A percentile compares a stretch with the other conserved stretches of the same genome.
These are phyloP conservation scores for Eurois occulta DNA, from an alignment of 2,888 invertebrate genomes.

Conservation along the genomic window DNA sequence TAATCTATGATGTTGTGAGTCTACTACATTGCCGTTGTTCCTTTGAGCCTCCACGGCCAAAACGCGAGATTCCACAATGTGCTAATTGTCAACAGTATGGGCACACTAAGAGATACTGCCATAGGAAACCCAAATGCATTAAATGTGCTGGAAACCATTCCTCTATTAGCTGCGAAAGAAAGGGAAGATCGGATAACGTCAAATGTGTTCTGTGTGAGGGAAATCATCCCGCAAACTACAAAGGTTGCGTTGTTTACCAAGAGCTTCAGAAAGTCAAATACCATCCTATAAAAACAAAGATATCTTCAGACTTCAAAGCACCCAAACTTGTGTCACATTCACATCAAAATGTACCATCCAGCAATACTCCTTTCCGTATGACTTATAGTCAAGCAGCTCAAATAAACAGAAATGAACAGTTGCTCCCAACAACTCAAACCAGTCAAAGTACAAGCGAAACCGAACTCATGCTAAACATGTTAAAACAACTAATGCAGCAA, in stretches of 20 bases:
- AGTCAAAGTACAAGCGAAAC: neutral
- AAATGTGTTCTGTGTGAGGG: neutral
- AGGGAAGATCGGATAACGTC: neutral
- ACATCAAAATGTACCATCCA: neutral
- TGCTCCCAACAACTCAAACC: neutral
- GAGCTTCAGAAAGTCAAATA: neutral
- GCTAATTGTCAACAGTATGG: neutral
- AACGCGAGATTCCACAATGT: slow-evolving; percentile 2
- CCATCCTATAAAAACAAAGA: neutral
- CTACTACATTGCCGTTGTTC: too few species aligned
- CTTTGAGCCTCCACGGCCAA: neutral
- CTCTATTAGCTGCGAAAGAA: neutral
- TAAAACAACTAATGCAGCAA: neutral
- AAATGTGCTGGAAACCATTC: neutral
- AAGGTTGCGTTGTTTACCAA: neutral
- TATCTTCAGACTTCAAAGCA: neutral
- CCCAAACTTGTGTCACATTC: neutral
- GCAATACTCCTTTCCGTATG: neutral
- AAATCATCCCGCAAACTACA: neutral
- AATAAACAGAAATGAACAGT: neutral
- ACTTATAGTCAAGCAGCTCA: neutral
- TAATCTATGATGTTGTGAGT: too few species aligned
- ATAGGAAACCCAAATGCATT: neutral
- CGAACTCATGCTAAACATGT: neutral
- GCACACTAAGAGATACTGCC: slow-evolving; percentile 4